A percentile compares a stretch with the other conserved stretches of the same genome.
These are phyloP conservation scores for Pelobates cultripes DNA, from an alignment of 2,797 vertebrate genomes.

Conservation along the genomic window DNA sequence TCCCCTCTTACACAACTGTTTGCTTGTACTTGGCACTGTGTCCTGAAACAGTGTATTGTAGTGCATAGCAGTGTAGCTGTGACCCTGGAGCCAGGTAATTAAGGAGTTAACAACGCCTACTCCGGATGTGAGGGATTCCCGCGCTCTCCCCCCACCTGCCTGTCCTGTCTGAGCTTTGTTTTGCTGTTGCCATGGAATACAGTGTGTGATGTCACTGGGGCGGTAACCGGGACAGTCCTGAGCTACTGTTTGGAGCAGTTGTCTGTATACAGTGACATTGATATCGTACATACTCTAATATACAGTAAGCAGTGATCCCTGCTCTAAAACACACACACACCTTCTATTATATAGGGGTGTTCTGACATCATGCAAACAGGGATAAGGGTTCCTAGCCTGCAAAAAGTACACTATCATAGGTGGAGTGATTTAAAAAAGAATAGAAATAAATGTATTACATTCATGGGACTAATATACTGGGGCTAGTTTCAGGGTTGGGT, in stretches of 20 bases:
- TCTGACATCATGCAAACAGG: too few relatives aligned
- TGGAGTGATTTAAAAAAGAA: too few relatives aligned
- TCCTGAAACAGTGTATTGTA: not conserved
- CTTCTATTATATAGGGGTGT: too few relatives aligned
- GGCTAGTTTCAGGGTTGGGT: too few relatives aligned
- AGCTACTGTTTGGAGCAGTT: constrained; percentile 54
- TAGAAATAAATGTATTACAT: too few relatives aligned
- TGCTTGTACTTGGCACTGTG: too few relatives aligned
- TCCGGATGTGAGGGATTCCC: constrained; percentile 55
- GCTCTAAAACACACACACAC: not conserved
- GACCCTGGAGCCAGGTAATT: not conserved
- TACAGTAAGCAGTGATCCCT: not conserved
- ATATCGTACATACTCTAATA: constrained; percentile 30
- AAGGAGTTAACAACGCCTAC: constrained; percentile 33
- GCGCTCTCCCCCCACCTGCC: constrained; percentile 12
- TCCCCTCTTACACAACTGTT: too few relatives aligned
- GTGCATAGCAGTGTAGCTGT: not conserved
- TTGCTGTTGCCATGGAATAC: constrained; percentile 37
- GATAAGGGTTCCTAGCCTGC: too few relatives aligned
- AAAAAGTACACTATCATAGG: too few relatives aligned
- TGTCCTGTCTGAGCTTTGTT: constrained; percentile 51
- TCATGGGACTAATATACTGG: too few relatives aligned
- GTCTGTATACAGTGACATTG: constrained; percentile 50
- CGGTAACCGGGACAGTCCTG: constrained; percentile 30
- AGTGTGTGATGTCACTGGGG: constrained; percentile 44